Percentiles rank a stretch among this genome's conserved stretches.
Evolutionary conservation across 2,113 vertebrate species (phyloP).

Genomic region (Marmota flaviventris): DNA sequence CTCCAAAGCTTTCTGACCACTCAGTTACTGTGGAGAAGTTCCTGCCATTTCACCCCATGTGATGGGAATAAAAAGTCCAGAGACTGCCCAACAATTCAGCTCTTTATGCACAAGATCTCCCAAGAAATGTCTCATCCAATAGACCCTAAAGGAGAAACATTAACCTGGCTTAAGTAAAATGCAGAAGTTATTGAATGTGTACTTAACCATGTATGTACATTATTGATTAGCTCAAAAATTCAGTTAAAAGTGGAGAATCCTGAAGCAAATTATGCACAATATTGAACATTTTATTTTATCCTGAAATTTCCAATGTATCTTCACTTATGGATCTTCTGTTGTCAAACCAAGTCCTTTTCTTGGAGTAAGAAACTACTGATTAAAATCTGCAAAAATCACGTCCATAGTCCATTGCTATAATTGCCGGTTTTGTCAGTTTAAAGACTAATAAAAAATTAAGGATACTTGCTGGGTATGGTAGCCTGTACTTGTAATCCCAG

Average conservation of each 20-base stretch:
- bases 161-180: background rate
- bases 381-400: conserved; percentile 1
- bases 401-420: background rate
- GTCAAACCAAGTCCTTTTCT: background rate
- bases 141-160: background rate
- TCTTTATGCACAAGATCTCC: background rate
- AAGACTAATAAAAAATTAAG: background rate
- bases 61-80: background rate
- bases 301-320: background rate
- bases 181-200: background rate
- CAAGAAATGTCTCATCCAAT: background rate
- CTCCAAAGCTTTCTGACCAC: background rate
- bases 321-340: background rate
- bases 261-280: background rate
- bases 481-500: background rate
- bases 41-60: background rate
- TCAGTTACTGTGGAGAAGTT: background rate
- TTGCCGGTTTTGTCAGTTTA: conserved; percentile 18
- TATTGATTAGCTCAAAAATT: background rate
- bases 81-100: background rate
- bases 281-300: background rate
- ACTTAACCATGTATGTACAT: background rate
- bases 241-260: background rate
- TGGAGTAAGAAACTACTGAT: background rate
- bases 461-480: background rate